Conservation (phyloP, 2,113 vertebrate genomes). For the Micronycteris hirsuta region DNA sequence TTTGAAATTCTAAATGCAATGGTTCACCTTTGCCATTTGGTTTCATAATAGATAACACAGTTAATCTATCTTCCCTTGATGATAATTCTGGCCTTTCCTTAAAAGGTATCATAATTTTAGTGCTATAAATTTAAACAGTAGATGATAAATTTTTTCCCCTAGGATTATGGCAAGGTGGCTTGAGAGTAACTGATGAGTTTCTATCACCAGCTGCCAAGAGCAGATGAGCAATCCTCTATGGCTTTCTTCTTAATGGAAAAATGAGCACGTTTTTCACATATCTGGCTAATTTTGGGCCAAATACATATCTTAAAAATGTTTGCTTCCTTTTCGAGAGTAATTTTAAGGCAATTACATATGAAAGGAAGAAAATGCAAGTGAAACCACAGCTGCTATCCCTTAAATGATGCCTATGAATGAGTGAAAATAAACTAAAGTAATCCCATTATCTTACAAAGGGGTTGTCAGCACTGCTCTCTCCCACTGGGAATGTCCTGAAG, state of each 20-base stretch:
- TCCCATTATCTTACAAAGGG: background rate
- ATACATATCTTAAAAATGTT: constrained; percentile 48
- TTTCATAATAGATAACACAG: constrained; percentile 40
- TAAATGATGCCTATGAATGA: constrained; percentile 36
- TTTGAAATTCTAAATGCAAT: constrained; percentile 55
- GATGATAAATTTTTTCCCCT: background rate
- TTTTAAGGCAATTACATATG: constrained; percentile 27
- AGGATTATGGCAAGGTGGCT: constrained; percentile 26
- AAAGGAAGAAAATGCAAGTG: constrained; percentile 26
- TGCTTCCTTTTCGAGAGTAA: constrained; percentile 33
- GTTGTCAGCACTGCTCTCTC: background rate
- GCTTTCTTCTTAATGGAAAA: constrained; percentile 55
- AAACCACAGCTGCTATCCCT: constrained; percentile 11
- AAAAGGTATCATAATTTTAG: constrained; percentile 55
- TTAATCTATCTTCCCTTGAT: constrained; percentile 55
- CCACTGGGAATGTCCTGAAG: background rate
- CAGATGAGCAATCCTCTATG: background rate
- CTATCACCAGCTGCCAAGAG: constrained; percentile 43
- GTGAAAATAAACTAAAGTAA: background rate
- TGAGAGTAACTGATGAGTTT: constrained; percentile 47
- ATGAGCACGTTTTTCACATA: constrained; percentile 29
- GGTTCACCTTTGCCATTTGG: constrained; percentile 24
- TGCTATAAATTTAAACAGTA: constrained; percentile 45
- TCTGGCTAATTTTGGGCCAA: constrained; percentile 39
- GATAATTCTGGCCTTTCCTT: constrained; percentile 62